Percentiles rank a stretch among this genome's conserved stretches.
Conservation (phyloP, 2,113 vertebrate genomes). For the Camelus bactrianus region DNA sequence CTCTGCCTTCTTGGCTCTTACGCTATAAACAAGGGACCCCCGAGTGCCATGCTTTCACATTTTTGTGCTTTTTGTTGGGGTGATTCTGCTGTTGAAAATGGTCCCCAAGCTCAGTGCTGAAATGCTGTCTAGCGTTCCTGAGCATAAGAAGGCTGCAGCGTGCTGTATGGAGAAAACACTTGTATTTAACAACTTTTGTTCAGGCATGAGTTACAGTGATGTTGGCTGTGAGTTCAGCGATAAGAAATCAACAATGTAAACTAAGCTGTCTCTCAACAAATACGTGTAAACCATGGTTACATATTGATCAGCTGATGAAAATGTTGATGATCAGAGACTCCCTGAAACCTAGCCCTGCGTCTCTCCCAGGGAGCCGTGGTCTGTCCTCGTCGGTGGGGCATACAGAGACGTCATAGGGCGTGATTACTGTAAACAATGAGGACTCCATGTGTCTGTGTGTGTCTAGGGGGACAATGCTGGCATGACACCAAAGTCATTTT, state of each 20-base stretch:
- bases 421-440: not conserved
- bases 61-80: not conserved
- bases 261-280: not conserved
- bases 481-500: not conserved
- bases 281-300: not conserved
- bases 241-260: not conserved
- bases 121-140: not conserved
- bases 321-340: not conserved
- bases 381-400: too few species aligned
- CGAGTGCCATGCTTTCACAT: not conserved
- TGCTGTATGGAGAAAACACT: not conserved
- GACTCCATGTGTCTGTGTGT: too few species aligned
- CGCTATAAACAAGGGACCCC: not conserved
- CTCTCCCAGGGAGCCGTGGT: not conserved
- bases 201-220: not conserved
- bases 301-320: not conserved
- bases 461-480: not conserved
- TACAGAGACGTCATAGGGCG: fast-evolving
- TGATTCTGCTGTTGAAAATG: not conserved
- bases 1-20: not conserved
- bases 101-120: not conserved
- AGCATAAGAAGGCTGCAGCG: not conserved
- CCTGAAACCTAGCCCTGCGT: not conserved
- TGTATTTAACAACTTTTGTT: not conserved
- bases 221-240: not conserved